Base-by-base conservation (phyloP, 2,888 invertebrate species). In the Melipona bicolor region DNA sequence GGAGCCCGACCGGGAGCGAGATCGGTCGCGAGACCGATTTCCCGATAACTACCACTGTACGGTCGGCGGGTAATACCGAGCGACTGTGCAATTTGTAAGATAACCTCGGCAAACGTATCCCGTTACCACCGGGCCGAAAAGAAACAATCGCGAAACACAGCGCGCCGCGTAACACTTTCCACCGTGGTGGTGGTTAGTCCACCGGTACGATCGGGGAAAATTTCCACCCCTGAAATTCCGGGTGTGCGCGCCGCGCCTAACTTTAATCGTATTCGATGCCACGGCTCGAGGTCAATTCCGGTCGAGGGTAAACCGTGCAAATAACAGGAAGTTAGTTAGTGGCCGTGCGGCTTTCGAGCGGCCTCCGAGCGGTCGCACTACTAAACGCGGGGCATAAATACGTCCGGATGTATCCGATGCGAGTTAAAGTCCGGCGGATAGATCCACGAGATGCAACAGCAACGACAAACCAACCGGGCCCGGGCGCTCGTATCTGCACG, bases 241-340 rank as follows among this genome's bases (percentile, higher is more conserved):
- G 21, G 56, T 59, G 56, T 15, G 71, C 32, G 72, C 32, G 36
- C 61, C 61, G 36, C 11, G 43, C 43, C 4, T 21, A 56, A 64
- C 54, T 78, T 76, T 49, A 73, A 78, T 50, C 73, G 32, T n/a
- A 21, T 77, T 69, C 36, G 68, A 65, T 11, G 52, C 76, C 36
- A 49, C 72, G 32, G 70, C 36, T 74, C 77, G 65, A 54, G 76
- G 70, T 79, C 68, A 65, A 70, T 70, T 79, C 75, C 65, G 78
- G 49, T 49, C 76, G 74, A 75, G 75, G 59, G 77, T 75, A 78
- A 84, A 80, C 73, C 69, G 74, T 54, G 77, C 79, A 85, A 87
- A 76, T 79, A 88, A 86, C 79, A 62, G 82, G 69, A 81, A 84
- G 80, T 80, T 83, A 71, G 81, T 78, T 78, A 72, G 81, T 78